These are phyloP conservation scores for Drosophila robusta DNA, from an alignment of 2,888 invertebrate genomes.

Conservation along the genomic window DNA sequence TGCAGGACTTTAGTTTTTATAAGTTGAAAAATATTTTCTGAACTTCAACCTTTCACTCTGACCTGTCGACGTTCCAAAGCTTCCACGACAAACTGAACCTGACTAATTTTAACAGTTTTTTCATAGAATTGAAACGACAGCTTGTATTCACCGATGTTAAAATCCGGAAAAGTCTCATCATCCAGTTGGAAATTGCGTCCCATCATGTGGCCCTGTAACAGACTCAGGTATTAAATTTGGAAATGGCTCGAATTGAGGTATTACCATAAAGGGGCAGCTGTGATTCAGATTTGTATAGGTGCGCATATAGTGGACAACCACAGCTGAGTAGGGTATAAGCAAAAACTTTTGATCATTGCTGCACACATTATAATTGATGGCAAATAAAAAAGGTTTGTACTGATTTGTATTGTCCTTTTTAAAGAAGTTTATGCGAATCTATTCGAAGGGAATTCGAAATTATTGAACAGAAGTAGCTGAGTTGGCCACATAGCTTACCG, in stretches of 20 bases:
- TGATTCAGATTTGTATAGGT: constrained; percentile 46
- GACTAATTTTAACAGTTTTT: neutral
- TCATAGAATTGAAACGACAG: constrained; percentile 12
- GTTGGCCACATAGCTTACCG: neutral
- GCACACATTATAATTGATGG: constrained; percentile 30
- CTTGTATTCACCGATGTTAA: constrained; percentile 10
- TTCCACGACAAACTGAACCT: neutral
- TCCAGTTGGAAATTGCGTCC: constrained; percentile 8
- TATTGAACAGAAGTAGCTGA: too few relatives aligned
- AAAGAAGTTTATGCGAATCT: constrained; percentile 4
- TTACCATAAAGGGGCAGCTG: constrained; percentile 38
- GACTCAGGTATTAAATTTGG: neutral
- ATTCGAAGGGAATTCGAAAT: too few relatives aligned
- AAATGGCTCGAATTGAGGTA: too few relatives aligned
- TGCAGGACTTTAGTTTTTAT: too few relatives aligned
- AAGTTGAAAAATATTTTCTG: too few relatives aligned
- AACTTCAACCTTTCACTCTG: neutral
- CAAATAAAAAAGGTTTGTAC: constrained; percentile 40
- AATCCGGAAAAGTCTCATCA: neutral
- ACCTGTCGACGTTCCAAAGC: neutral
- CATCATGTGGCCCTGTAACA: constrained; percentile 14
- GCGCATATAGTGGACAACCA: neutral
- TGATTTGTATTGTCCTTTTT: constrained; percentile 46
- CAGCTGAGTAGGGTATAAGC: neutral
- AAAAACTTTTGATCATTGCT: neutral